Conservation (phyloP, 2,113 vertebrate genomes). For the Stigmatopora nigra region DNA sequence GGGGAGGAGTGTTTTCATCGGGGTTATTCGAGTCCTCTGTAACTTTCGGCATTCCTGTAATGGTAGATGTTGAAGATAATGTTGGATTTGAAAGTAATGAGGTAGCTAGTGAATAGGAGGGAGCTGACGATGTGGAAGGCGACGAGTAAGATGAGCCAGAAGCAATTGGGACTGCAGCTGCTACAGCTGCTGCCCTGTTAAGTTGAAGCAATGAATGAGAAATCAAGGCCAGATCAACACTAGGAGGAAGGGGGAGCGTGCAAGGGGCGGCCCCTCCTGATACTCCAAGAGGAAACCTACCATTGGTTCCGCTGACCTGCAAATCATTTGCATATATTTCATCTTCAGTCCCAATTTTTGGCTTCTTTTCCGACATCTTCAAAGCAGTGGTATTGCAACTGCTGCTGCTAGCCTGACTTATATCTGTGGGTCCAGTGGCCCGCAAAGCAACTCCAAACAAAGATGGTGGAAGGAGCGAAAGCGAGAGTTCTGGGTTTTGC, state of each 20-base stretch:
- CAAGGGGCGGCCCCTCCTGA: slow-evolving; percentile 65
- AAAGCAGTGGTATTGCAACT: slow-evolving; percentile 48
- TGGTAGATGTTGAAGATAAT: slow-evolving; percentile 67
- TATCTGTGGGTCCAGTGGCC: slow-evolving; percentile 44
- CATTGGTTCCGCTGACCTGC: slow-evolving; percentile 39
- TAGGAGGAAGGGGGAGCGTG: slow-evolving; percentile 68
- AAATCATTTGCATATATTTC: slow-evolving; percentile 54
- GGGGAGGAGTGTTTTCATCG: slow-evolving; percentile 75
- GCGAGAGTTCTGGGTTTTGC: slow-evolving; percentile 85
- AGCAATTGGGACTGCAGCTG: slow-evolving; percentile 60
- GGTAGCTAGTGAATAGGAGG: slow-evolving; percentile 70
- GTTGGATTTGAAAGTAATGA: slow-evolving; percentile 68
- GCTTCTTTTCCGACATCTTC: slow-evolving; percentile 64
- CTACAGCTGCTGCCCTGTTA: slow-evolving; percentile 68
- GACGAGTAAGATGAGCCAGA: slow-evolving; percentile 52
- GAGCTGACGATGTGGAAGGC: slow-evolving; percentile 55
- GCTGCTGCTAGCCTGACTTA: slow-evolving; percentile 44
- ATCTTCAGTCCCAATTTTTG: slow-evolving; percentile 60
- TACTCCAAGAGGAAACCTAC: slow-evolving; percentile 48
- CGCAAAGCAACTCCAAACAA: slow-evolving; percentile 62
- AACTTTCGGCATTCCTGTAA: slow-evolving; percentile 68
- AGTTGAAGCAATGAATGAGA: slow-evolving; percentile 74
- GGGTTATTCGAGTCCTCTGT: slow-evolving; percentile 66
- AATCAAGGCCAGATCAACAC: slow-evolving; percentile 72
- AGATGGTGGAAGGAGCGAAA: slow-evolving; percentile 82